Conservation (phyloP, 2,888 invertebrate species). For the Ochropleura leucogaster region DNA sequence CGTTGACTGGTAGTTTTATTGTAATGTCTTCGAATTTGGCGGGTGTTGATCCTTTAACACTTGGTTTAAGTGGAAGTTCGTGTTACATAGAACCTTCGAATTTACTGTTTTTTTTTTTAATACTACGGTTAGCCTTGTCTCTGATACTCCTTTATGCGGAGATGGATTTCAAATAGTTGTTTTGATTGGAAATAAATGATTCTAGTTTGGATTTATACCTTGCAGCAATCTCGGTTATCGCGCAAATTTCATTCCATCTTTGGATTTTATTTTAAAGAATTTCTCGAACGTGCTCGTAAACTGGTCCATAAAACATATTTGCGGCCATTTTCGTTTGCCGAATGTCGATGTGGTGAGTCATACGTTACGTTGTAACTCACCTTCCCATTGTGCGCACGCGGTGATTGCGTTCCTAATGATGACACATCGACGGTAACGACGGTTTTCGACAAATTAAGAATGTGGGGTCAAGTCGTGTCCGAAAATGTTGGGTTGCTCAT, state of each 20-base stretch:
- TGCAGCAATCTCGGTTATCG: conserved; percentile 8
- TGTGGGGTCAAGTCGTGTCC: conserved; percentile 45
- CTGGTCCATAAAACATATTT: conserved; percentile 62
- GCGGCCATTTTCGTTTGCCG: conserved; percentile 68
- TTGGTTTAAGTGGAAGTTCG: conserved; percentile 21
- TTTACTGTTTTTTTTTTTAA: conserved; percentile 27
- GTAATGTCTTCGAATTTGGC: neutral
- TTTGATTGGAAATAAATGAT: conserved; percentile 21
- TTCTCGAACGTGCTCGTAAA: conserved; percentile 60
- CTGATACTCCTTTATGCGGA: conserved; percentile 15
- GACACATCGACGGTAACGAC: conserved; percentile 65
- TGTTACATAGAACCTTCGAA: conserved; percentile 37
- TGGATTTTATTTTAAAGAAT: conserved; percentile 50
- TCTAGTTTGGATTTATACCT: conserved; percentile 15
- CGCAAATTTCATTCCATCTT: conserved; percentile 48
- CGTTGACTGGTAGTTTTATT: neutral
- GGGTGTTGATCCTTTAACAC: neutral
- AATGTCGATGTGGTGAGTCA: conserved; percentile 74
- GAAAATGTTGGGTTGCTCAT: conserved; percentile 22
- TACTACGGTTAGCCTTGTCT: conserved; percentile 38
- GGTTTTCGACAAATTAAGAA: conserved; percentile 56
- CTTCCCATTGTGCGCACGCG: conserved; percentile 68
- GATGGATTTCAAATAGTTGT: conserved; percentile 24
- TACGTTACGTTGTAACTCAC: conserved; percentile 65
- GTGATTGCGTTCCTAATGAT: conserved; percentile 66